Percentiles rank a stretch among this genome's conserved stretches.
Conservation (phyloP, 2,888 invertebrate species). For the Lasioglossum lativentre region DNA sequence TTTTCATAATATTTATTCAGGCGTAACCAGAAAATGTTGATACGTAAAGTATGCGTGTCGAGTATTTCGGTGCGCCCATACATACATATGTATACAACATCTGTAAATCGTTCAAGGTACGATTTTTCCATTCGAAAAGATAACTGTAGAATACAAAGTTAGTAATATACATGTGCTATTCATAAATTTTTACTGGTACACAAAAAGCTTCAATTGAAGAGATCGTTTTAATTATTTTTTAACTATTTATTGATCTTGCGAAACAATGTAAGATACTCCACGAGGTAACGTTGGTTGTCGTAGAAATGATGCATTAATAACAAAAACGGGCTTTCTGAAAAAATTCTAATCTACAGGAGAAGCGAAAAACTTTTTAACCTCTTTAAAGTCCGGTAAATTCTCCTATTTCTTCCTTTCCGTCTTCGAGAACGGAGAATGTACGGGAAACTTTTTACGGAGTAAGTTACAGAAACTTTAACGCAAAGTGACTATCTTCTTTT, state of each 20-base stretch:
- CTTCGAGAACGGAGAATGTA: background rate
- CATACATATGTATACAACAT: too few species aligned
- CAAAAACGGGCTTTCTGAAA: background rate
- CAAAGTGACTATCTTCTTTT: background rate
- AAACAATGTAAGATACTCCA: background rate
- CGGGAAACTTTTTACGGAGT: background rate
- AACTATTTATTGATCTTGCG: background rate
- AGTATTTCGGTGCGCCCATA: background rate
- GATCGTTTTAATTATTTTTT: background rate
- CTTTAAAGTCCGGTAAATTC: conserved; percentile 1
- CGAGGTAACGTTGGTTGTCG: background rate
- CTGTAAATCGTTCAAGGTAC: background rate
- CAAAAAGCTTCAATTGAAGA: background rate
- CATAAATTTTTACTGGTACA: background rate
- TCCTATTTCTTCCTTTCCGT: background rate
- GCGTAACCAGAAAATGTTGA: background rate
- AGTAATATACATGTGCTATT: too few species aligned
- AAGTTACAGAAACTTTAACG: background rate
- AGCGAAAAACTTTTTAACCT: background rate
- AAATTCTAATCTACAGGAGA: background rate
- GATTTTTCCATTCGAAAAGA: background rate
- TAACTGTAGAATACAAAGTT: background rate
- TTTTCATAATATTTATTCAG: background rate
- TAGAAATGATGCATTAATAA: background rate
- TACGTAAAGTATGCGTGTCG: background rate